A percentile compares a stretch with the other conserved stretches of the same genome.
Evolutionary conservation across 2,113 vertebrate species (phyloP).

Genomic region (Proteles cristata): DNA sequence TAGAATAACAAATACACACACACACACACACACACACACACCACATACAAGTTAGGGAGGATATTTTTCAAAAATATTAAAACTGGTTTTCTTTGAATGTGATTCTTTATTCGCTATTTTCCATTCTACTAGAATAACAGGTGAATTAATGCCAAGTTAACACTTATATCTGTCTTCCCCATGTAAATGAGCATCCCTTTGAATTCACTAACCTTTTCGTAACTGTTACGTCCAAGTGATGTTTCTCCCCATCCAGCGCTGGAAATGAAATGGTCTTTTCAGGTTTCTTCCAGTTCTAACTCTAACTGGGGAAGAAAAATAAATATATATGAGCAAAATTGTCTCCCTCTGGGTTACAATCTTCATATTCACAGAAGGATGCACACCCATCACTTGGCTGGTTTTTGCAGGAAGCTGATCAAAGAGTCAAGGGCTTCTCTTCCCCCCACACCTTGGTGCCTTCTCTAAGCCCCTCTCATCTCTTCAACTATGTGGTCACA

Average conservation of each 20-base stretch:
- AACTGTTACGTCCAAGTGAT: not conserved
- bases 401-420: not conserved
- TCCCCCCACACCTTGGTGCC: not conserved
- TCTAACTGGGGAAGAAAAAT: constrained; percentile 1
- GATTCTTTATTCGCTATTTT: constrained; percentile 45
- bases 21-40: too few species aligned
- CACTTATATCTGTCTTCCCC: not conserved
- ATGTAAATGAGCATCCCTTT: not conserved
- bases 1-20: not conserved
- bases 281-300: not conserved
- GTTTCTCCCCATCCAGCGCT: not conserved
- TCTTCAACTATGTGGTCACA: not conserved
- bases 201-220: not conserved
- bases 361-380: not conserved
- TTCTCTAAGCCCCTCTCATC: not conserved
- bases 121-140: not conserved
- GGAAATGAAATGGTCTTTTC: not conserved
- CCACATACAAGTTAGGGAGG: not conserved
- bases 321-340: not conserved
- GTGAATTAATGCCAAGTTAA: not conserved
- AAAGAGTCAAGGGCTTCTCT: not conserved
- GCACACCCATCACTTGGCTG: not conserved
- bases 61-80: not conserved
- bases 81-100: not conserved
- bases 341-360: not conserved